Base-by-base conservation (phyloP, 2,113 vertebrate species). In the Progne subis region DNA sequence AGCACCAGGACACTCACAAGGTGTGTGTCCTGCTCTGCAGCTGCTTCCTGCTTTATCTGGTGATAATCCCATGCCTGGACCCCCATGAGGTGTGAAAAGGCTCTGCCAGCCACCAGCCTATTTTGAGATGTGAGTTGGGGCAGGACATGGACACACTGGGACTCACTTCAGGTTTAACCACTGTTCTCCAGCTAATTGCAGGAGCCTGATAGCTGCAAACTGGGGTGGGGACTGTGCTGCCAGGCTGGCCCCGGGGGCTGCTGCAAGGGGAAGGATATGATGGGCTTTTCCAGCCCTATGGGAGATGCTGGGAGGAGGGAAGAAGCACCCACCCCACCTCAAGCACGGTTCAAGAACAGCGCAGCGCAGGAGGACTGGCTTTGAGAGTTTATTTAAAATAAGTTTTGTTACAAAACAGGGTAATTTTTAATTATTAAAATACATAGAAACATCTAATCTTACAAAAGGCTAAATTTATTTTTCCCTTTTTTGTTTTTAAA, bases 391-490 rank as follows among this genome's bases (percentile, higher is more conserved):
- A 97, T 92, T 96, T 96, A 86, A 96, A 95, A 95, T 94, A 94
- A 86, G 82, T 93, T 96, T 95, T 96, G 82, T 95, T 97, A 96
- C 86, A 96, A 97, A 97, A 96, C 90, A 94, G 85, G 41, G 34
- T 63, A 47, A 28, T 43, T 84, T 75, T 75, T 90, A 67, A 71
- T 92, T 96, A 97, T 92, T 96, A 97, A 97, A 97, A 97, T 96
- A 96, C 87, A 91, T 96, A 95, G 83, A 94, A 97, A 93, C 84
- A 93, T 95, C 65, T 90, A 82, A 78, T 92, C 47, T 95, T 95
- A 94, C 46, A 95, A 97, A 97, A 97, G 61, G 76, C 65, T 90
- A 64, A 29, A 68, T 50, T 91, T n/a, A 56, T 25, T 87, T 78
- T 49, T 32, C 47, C 44, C 34, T 41, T 65, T 78, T 88, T 64